Conservation (phyloP, 2,888 invertebrate species). For the Campaea margaritaria region DNA sequence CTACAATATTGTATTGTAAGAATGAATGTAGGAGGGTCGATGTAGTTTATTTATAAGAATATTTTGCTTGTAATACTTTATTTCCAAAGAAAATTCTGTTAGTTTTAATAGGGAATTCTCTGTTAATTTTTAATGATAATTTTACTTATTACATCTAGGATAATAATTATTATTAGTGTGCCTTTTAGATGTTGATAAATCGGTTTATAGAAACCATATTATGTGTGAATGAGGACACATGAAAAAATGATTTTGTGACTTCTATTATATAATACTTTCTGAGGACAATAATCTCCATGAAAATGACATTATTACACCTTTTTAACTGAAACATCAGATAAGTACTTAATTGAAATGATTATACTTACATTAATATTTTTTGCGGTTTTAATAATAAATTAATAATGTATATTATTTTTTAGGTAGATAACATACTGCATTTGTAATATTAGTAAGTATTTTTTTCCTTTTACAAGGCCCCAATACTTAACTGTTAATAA, state of each 20-base stretch:
- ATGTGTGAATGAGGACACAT: background rate
- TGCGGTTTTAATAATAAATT: background rate
- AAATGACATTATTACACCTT: too few relatives aligned
- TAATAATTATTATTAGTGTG: background rate
- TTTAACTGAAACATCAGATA: too few relatives aligned
- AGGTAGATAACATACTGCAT: slow-evolving; percentile 6
- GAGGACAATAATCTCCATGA: too few relatives aligned
- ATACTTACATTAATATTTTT: too few relatives aligned
- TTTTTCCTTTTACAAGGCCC: slow-evolving; percentile 52
- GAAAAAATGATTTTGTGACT: too few relatives aligned
- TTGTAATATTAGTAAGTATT: slow-evolving; percentile 20
- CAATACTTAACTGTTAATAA: slow-evolving; percentile 75
- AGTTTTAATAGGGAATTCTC: slow-evolving; percentile 25
- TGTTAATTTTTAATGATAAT: slow-evolving; percentile 28
- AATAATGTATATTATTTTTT: background rate
- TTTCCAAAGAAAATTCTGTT: slow-evolving; percentile 32
- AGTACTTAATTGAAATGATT: too few relatives aligned
- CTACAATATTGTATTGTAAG: too few relatives aligned
- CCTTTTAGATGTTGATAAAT: background rate
- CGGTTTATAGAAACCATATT: background rate
- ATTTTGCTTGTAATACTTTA: slow-evolving; percentile 16
- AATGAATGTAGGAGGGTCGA: slow-evolving; percentile 3
- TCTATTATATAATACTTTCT: too few relatives aligned
- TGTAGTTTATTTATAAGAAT: slow-evolving; percentile 19
- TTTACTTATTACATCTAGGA: background rate